These are phyloP conservation scores for Oreochromis spilurus DNA, from an alignment of 2,113 vertebrate species.

Conservation along the genomic window DNA sequence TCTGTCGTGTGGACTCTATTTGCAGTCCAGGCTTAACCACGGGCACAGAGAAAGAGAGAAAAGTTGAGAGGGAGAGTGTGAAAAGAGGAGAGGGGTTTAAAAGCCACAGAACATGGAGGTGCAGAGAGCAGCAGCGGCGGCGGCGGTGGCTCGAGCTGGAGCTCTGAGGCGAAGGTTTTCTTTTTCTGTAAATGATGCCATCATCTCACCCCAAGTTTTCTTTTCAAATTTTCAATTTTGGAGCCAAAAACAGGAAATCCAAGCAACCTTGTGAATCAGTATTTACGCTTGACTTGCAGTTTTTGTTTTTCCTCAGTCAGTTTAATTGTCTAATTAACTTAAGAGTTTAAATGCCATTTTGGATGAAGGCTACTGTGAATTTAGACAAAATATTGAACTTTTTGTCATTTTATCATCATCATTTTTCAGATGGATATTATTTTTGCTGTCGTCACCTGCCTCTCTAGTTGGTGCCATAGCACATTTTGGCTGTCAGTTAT, in stretches of 20 bases:
- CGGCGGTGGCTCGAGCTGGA: neutral
- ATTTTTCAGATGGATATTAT: neutral
- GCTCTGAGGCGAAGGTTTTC: neutral
- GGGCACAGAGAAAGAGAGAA: neutral
- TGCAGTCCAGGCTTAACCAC: neutral
- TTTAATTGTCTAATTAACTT: neutral
- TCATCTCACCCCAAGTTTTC: neutral
- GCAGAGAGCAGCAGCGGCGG: neutral
- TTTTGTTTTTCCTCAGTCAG: neutral
- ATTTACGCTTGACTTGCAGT: neutral
- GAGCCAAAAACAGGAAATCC: neutral
- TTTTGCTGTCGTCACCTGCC: neutral
- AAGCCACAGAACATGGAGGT: neutral
- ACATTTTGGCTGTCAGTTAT: neutral
- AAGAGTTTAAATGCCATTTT: neutral
- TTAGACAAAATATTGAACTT: neutral
- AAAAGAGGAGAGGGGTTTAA: neutral
- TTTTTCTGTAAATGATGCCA: neutral
- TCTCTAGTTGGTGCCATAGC: neutral
- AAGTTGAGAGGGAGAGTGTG: neutral
- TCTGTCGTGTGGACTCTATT: constrained; percentile 8
- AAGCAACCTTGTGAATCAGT: neutral
- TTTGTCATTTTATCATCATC: neutral
- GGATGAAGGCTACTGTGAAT: neutral
- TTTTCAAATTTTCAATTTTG: neutral